phyloP scores from a whole-genome alignment of 1,140 invertebrate genomes.

The Drosophila littoralis region DNA sequence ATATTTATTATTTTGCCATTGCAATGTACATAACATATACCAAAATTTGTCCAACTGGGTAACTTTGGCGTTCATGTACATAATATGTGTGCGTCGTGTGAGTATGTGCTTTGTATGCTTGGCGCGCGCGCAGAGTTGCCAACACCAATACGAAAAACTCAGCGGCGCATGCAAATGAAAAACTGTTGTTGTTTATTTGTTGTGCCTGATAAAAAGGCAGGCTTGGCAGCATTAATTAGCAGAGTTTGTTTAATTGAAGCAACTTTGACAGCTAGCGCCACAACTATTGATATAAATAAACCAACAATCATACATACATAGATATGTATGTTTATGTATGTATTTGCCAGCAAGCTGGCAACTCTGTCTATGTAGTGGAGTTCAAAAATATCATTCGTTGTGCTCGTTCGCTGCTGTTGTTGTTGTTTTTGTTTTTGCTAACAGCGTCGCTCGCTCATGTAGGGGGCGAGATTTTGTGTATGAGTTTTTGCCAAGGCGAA shows the following conservation, averaged over 20 bases:
- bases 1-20: not conserved
- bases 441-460: slow-evolving; percentile 30
- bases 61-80: slow-evolving; percentile 40
- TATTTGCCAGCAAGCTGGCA: slow-evolving; percentile 38
- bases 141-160: slow-evolving; percentile 44
- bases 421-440: slow-evolving; percentile 25
- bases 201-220: slow-evolving; percentile 35
- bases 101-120: slow-evolving; percentile 63
- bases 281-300: slow-evolving; percentile 39
- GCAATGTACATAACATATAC: not conserved
- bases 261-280: slow-evolving; percentile 23
- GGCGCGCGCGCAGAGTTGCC: slow-evolving; percentile 66
- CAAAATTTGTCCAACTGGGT: slow-evolving; percentile 23
- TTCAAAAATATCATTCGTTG: slow-evolving; percentile 72
- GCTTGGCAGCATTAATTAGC: slow-evolving; percentile 53
- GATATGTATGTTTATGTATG: slow-evolving; percentile 1
- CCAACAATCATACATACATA: slow-evolving; percentile 1
- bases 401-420: slow-evolving; percentile 27
- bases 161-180: slow-evolving; percentile 40
- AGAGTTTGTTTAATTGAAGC: slow-evolving; percentile 33
- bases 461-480: slow-evolving; percentile 60
- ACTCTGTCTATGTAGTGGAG: slow-evolving; percentile 71
- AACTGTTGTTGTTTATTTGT: slow-evolving; percentile 27
- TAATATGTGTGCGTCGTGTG: slow-evolving; percentile 12
- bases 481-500: slow-evolving; percentile 60